Evolutionary conservation across 2,113 vertebrate genomes (phyloP).

Genomic region (Nesogale talazaci): DNA sequence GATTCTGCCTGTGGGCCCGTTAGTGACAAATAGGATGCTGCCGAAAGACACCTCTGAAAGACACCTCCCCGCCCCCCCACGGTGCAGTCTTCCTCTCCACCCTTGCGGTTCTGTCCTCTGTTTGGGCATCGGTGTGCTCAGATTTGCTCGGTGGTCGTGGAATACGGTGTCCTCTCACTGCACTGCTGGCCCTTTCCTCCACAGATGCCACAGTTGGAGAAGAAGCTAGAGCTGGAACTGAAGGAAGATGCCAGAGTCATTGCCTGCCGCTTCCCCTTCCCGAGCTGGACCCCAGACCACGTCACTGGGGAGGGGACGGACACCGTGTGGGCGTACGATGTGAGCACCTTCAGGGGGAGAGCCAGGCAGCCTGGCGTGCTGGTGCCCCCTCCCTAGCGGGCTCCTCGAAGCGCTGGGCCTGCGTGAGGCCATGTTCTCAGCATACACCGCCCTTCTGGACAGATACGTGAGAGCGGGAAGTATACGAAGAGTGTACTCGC

Average conservation of each 20-base stretch:
- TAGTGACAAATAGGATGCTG: background rate
- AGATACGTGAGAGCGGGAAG: background rate
- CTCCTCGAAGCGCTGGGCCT: rapidly evolving
- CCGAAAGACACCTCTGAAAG: background rate
- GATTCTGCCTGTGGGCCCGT: background rate
- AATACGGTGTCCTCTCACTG: background rate
- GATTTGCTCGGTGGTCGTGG: background rate
- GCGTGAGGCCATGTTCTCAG: background rate
- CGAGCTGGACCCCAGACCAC: slow-evolving; percentile 91
- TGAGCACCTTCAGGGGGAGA: slow-evolving; percentile 77
- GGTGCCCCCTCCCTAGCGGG: rapidly evolving
- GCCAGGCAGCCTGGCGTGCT: background rate
- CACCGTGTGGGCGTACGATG: slow-evolving; percentile 94
- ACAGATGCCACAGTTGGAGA: slow-evolving; percentile 94
- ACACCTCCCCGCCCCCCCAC: background rate
- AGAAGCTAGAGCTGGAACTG: slow-evolving; percentile 93
- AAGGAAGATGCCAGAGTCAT: slow-evolving; percentile 89
- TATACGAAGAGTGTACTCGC: background rate
- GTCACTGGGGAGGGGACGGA: slow-evolving; percentile 92
- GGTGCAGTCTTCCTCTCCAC: background rate
- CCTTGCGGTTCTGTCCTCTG: background rate
- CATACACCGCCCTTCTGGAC: background rate
- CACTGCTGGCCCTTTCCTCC: slow-evolving; percentile 45
- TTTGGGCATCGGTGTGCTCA: background rate
- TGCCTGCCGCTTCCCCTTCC: slow-evolving; percentile 97